These are phyloP conservation scores for Ranitomeya variabilis DNA, from an alignment of 2,113 vertebrate species.

Conservation along the genomic window DNA sequence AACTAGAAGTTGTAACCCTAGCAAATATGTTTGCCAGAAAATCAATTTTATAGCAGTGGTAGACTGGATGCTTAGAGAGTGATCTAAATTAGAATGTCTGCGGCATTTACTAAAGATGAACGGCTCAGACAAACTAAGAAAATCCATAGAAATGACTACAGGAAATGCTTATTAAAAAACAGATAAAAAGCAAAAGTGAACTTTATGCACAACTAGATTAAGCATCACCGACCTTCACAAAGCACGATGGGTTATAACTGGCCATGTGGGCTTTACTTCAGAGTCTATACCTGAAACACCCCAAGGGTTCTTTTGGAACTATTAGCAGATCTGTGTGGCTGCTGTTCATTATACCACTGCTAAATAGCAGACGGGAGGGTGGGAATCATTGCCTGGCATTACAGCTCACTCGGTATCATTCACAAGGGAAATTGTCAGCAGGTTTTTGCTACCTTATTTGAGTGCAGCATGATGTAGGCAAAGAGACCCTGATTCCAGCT, in stretches of 20 bases:
- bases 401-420: too few relatives aligned
- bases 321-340: too few relatives aligned
- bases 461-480: too few relatives aligned
- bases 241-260: neutral
- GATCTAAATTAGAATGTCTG: conserved; percentile 2
- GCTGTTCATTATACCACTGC: too few relatives aligned
- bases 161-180: neutral
- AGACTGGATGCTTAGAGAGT: neutral
- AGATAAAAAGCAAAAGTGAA: neutral
- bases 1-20: neutral
- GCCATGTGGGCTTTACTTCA: neutral
- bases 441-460: too few relatives aligned
- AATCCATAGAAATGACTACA: neutral
- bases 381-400: too few relatives aligned
- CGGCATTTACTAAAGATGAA: neutral
- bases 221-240: neutral
- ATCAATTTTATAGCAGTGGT: conserved; percentile 11
- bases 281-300: too few relatives aligned
- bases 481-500: too few relatives aligned
- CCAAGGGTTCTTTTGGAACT: too few relatives aligned
- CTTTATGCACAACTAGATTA: neutral
- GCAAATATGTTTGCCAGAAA: conserved; percentile 36
- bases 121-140: neutral
- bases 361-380: too few relatives aligned
- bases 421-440: too few relatives aligned